A percentile compares a stretch with the other conserved stretches of the same genome.
Conservation (phyloP, 92 coral and sea anemone species). For the Nematostella vectensis region DNA sequence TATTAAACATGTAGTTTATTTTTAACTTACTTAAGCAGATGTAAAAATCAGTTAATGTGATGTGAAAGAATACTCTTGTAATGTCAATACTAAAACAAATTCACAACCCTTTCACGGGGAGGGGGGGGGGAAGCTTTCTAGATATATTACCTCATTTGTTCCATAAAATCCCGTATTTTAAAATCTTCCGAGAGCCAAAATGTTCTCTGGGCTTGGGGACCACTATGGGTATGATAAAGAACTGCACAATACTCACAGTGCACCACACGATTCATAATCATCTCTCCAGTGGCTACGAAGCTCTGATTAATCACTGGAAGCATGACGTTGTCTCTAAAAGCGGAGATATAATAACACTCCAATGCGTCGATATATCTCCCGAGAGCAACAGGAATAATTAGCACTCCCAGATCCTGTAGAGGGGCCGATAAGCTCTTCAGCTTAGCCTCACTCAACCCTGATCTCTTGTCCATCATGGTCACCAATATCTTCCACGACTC, state of each 20-base stretch:
- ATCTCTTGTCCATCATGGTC: conserved; percentile 14
- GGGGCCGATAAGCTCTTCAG: not conserved
- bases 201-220: no score
- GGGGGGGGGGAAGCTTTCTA: no score
- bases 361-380: conserved; percentile 8
- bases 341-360: conserved; percentile 17
- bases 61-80: no score
- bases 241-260: conserved; percentile 24
- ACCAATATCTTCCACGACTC: conserved; percentile 29
- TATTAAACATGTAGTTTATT: not conserved
- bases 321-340: conserved; percentile 17
- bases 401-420: conserved; percentile 13
- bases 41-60: no score
- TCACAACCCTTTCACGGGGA: no score
- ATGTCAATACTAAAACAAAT: no score
- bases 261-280: conserved; percentile 8
- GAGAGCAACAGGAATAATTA: conserved; percentile 14
- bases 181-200: no score
- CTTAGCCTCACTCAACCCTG: not conserved
- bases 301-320: not conserved
- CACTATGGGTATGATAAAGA: no score
- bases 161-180: no score
- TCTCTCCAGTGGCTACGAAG: conserved; percentile 13
- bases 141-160: no score
- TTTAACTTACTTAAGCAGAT: no score